A percentile compares a stretch with the other conserved stretches of the same genome.
phyloP scores from a whole-genome alignment of 2,888 invertebrate genomes.

The Lymantria dispar region DNA sequence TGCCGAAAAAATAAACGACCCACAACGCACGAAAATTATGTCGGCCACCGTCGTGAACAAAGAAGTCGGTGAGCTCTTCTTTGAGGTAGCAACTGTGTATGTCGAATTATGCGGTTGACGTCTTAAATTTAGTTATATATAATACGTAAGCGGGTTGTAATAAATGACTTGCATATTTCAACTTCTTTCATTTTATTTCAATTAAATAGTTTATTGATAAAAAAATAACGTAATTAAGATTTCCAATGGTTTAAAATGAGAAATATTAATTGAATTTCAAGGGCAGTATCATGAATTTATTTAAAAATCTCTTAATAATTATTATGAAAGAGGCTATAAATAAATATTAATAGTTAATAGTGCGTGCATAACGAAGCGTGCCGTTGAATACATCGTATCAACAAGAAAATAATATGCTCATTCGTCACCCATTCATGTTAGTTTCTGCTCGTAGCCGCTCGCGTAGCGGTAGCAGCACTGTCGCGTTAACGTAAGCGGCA shows the following conservation, averaged over 20 bases:
- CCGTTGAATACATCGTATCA: slow-evolving; percentile 49
- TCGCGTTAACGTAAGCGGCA: slow-evolving; percentile 48
- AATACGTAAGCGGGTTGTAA: no score
- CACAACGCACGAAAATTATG: slow-evolving; percentile 68
- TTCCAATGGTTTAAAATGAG: no score
- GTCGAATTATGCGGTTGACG: slow-evolving; percentile 11
- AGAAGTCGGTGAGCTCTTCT: slow-evolving; percentile 46
- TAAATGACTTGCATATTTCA: no score
- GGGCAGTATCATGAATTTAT: no score
- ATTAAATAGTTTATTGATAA: no score
- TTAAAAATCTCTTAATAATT: not conserved
- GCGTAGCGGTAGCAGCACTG: slow-evolving; percentile 46
- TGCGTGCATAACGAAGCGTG: slow-evolving; percentile 39
- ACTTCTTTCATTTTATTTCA: no score
- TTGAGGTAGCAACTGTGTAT: slow-evolving; percentile 33
- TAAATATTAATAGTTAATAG: not conserved
- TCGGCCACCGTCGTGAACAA: slow-evolving; percentile 69
- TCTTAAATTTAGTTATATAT: slow-evolving; percentile 3
- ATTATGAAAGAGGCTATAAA: slow-evolving; percentile 1
- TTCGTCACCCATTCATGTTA: slow-evolving; percentile 67
- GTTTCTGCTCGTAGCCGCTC: slow-evolving; percentile 41
- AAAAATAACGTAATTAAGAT: no score
- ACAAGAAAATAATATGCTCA: slow-evolving; percentile 48
- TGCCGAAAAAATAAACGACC: slow-evolving; percentile 80
- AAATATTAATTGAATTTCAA: no score